Base-by-base conservation (phyloP, 2,888 invertebrate species). In the Ormyrus rosae region DNA sequence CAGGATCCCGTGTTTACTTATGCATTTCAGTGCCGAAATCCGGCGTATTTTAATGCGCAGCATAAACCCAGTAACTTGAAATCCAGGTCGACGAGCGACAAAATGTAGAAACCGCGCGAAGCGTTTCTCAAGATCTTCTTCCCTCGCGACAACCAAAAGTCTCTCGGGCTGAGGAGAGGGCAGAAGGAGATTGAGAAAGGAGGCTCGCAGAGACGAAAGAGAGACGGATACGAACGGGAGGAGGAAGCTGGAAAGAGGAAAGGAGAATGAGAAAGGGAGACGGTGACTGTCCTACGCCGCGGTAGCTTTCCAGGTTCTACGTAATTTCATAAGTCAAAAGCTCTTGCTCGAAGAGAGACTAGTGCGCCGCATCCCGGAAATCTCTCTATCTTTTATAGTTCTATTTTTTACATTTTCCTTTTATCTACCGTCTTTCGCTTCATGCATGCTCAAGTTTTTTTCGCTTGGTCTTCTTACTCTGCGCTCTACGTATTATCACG, bases 271-370 rank as follows among this genome's bases (percentile, higher is more conserved):
- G 63, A 74, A 53, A 64, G 55, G 13, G 63, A 71, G 70, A 78
- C 46, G 55, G 77, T 69, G 67, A 13, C 53, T 74, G 63, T 51
- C 78, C 67, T 82, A 70, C 71, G 70, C 13, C 46, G 70, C 63
- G 72, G 76, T 65, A 68, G 64, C 74, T 70, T 71, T 55, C 58
- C 67, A 58, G 58, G 61, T 60, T 74, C 74, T 70, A n/a, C 71
- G 75, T 81, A 83, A 84, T 84, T 83, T 78, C 77, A 80, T 83
- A 83, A 75, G 78, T 67, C 73, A 78, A 81, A 74, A 72, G 65
- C 78, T 78, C 60, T 53, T 53, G 51, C 51, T 55, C 46, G 34
- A 34, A 34, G 34, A 34, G 34, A 34, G 34, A 34, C 34, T 34
- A 34, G 34, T 34, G 34, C 34, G 34, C 34, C 34, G 34, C 34